Percentiles rank a stretch among this genome's conserved stretches.
These are phyloP conservation scores for Ochotona princeps DNA, from an alignment of 2,113 vertebrate genomes.

Conservation along the genomic window DNA sequence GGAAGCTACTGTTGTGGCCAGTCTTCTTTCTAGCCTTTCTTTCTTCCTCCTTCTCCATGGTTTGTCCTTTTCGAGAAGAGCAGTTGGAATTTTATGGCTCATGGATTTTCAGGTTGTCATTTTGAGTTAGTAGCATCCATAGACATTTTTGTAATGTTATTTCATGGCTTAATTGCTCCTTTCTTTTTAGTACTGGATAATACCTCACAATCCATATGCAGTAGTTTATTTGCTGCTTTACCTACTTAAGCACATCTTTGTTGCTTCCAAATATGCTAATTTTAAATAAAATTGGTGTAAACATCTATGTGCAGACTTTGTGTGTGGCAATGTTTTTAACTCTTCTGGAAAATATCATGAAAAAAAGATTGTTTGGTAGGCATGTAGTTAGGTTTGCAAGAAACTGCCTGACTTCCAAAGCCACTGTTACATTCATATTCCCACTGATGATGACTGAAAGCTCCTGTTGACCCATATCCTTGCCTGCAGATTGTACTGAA, in stretches of 20 bases:
- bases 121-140: background rate
- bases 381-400: background rate
- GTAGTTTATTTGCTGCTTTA: background rate
- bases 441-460: background rate
- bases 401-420: background rate
- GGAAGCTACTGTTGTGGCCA: background rate
- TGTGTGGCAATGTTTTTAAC: background rate
- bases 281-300: background rate
- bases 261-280: background rate
- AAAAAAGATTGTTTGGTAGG: background rate
- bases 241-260: background rate
- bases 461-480: background rate
- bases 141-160: background rate
- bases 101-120: background rate
- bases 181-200: background rate
- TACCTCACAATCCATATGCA: background rate
- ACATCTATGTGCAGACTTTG: background rate
- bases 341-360: constrained; percentile 13
- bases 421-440: background rate
- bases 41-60: background rate
- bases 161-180: background rate
- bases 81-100: background rate
- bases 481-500: background rate
- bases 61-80: background rate
- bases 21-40: too few species aligned